Conservation (phyloP, 2,888 invertebrate species). For the Meliscaeva auricollis region DNA sequence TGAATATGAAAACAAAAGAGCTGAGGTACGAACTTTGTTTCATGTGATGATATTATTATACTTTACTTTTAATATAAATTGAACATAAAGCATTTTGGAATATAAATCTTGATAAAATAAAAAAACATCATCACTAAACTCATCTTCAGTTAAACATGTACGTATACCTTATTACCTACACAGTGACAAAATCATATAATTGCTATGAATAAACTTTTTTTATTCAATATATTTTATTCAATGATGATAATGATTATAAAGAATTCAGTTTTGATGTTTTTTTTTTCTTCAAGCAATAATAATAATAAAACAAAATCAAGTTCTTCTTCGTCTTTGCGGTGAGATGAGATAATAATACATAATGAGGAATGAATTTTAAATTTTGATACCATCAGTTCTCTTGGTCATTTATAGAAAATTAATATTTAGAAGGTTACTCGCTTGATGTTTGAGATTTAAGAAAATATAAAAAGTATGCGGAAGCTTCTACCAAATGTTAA, state of each 20-base stretch:
- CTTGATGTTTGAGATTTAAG: not conserved
- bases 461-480: slow-evolving; percentile 8
- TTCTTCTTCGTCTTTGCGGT: slow-evolving; percentile 18
- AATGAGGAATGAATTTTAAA: slow-evolving; percentile 42
- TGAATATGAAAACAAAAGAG: slow-evolving; percentile 15
- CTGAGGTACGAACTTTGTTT: not conserved
- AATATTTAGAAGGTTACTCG: slow-evolving; percentile 23
- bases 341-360: slow-evolving; percentile 14
- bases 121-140: not conserved
- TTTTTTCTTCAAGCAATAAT: not conserved
- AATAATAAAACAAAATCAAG: slow-evolving; percentile 13
- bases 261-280: slow-evolving; percentile 5
- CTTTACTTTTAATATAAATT: slow-evolving; percentile 4
- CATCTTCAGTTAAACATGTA: too few species aligned
- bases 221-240: not conserved
- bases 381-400: not conserved
- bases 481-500: not conserved
- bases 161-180: too few species aligned
- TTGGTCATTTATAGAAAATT: slow-evolving; percentile 11
- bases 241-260: slow-evolving; percentile 9
- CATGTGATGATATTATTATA: not conserved
- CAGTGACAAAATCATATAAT: not conserved
- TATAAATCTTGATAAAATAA: not conserved
- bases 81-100: slow-evolving; percentile 3
- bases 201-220: not conserved